phyloP scores from a whole-genome alignment of 2,113 vertebrate species.

The Forbesichthys agassizii region DNA sequence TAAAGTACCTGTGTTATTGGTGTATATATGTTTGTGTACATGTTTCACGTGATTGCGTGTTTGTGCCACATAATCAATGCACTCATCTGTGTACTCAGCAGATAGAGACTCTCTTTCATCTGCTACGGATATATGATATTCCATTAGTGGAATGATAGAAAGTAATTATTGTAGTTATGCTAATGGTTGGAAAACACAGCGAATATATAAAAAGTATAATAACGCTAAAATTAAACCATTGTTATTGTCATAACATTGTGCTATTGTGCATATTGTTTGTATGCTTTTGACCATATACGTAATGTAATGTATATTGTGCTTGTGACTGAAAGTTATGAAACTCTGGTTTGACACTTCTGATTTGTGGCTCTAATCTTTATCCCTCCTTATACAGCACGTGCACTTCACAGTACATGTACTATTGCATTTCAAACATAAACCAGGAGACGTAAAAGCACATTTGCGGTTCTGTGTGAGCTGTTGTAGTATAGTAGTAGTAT shows the following conservation, averaged over 20 bases:
- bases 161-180: slow-evolving; percentile 28
- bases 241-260: not conserved
- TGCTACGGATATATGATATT: slow-evolving; percentile 9
- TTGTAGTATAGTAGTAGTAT: too few relatives aligned
- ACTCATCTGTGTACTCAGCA: slow-evolving; percentile 20
- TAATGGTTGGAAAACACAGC: slow-evolving; percentile 6
- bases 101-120: not conserved
- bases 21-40: not conserved
- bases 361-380: too few relatives aligned
- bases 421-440: too few relatives aligned
- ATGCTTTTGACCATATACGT: too few relatives aligned
- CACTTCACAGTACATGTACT: too few relatives aligned
- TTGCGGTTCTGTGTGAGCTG: too few relatives aligned
- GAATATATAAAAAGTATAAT: slow-evolving; percentile 10
- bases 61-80: not conserved
- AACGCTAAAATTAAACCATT: not conserved
- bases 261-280: too few relatives aligned
- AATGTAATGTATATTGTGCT: too few relatives aligned
- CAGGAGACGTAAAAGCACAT: too few relatives aligned
- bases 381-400: too few relatives aligned
- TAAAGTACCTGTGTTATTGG: not conserved
- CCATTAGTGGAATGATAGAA: slow-evolving; percentile 29
- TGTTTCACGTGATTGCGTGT: not conserved
- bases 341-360: too few relatives aligned
- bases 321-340: too few relatives aligned